A percentile compares a stretch with the other conserved stretches of the same genome.
Evolutionary conservation across 1,140 invertebrate species (phyloP).

Genomic region (Camponotus pennsylvanicus): DNA sequence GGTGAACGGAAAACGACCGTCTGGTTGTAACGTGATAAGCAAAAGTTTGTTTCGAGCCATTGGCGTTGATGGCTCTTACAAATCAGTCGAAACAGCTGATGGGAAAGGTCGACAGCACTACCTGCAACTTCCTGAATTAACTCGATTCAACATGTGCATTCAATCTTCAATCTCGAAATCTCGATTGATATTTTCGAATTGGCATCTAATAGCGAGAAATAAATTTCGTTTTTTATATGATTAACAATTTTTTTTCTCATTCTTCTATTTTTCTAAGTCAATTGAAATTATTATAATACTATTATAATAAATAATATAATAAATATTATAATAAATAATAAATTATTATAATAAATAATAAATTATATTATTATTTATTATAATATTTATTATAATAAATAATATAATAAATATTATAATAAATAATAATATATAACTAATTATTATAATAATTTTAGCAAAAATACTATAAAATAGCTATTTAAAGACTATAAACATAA

Average conservation of each 20-base stretch:
- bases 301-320: no score
- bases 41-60: constrained; percentile 19
- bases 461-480: neutral
- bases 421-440: no score
- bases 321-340: no score
- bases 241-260: neutral
- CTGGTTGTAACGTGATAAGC: constrained; percentile 54
- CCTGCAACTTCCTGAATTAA: neutral
- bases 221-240: neutral
- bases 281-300: neutral
- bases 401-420: no score
- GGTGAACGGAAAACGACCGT: constrained; percentile 55
- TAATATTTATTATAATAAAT: no score
- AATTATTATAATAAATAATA: no score
- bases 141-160: neutral
- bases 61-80: constrained; percentile 20
- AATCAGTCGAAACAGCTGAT: constrained; percentile 34
- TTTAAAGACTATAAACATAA: neutral
- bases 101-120: neutral
- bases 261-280: neutral
- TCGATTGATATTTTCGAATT: neutral
- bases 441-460: no score
- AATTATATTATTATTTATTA: no score
- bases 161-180: neutral
- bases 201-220: neutral